Evolutionary conservation across 2,888 invertebrate genomes (phyloP).

Genomic region (Heliconius cydno): DNA sequence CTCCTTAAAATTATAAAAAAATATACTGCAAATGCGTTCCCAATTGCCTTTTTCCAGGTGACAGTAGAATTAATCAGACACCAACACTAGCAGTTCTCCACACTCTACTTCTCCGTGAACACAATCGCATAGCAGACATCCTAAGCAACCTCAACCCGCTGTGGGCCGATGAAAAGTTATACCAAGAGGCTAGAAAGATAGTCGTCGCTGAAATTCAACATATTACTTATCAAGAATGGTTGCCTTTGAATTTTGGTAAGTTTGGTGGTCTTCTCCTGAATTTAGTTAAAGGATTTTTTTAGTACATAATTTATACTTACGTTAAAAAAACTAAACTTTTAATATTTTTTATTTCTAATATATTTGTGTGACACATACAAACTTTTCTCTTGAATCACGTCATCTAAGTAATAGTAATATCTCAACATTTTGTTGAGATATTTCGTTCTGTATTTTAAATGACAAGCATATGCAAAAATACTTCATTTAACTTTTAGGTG

Average conservation of each 20-base stretch:
- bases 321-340: too few relatives aligned
- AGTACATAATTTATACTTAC: not conserved
- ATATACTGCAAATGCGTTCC: too few relatives aligned
- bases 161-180: constrained; percentile 83
- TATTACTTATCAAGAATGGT: constrained; percentile 84
- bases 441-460: too few relatives aligned
- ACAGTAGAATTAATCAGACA: constrained; percentile 80
- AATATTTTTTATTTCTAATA: too few relatives aligned
- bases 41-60: constrained; percentile 62
- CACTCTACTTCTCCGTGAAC: constrained; percentile 80
- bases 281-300: not conserved
- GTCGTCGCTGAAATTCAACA: constrained; percentile 84
- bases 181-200: constrained; percentile 81
- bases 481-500: constrained; percentile 64
- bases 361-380: too few relatives aligned
- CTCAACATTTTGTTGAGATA: too few relatives aligned
- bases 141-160: constrained; percentile 79
- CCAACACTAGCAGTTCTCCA: constrained; percentile 81
- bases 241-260: constrained; percentile 81
- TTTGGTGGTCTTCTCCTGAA: not conserved
- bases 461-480: not conserved
- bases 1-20: too few relatives aligned
- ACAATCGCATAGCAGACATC: constrained; percentile 82
- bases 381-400: too few relatives aligned
- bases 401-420: too few relatives aligned